Evolutionary conservation across 1,140 invertebrate genomes (phyloP).

Genomic region (Euura saliciscinereae): DNA sequence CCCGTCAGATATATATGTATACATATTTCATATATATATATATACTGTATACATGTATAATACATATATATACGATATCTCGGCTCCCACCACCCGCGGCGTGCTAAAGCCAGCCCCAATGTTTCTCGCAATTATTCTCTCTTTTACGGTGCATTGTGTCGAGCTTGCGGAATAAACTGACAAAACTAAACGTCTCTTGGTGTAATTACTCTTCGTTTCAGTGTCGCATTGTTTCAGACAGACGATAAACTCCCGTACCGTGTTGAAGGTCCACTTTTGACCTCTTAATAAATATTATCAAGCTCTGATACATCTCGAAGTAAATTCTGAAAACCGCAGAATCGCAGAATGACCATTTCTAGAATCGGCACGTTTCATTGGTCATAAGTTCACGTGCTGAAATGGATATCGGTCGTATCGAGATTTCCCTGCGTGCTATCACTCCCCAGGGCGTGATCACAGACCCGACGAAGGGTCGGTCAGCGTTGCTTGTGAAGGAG

Average conservation of each 20-base stretch:
- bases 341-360: not conserved
- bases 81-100: conserved; percentile 18
- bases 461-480: not conserved
- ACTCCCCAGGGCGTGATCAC: conserved; percentile 3
- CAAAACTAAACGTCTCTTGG: conserved; percentile 7
- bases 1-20: not conserved
- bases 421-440: conserved; percentile 2
- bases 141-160: conserved; percentile 22
- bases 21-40: conserved; percentile 4
- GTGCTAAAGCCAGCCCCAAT: conserved; percentile 27
- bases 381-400: conserved; percentile 1
- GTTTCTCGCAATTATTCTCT: conserved; percentile 34
- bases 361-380: not conserved
- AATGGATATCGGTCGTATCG: not conserved
- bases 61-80: not conserved
- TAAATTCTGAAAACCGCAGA: too few species aligned
- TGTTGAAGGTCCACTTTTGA: too few species aligned
- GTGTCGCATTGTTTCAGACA: conserved; percentile 2
- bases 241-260: not conserved
- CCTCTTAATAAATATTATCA: too few species aligned
- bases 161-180: conserved; percentile 4
- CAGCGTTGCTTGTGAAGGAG: not conserved
- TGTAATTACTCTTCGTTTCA: not conserved
- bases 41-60: conserved; percentile 17
- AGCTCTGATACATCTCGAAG: too few species aligned